Evolutionary conservation across 1,140 invertebrate genomes (phyloP).

Genomic region (Agrilus planipennis): DNA sequence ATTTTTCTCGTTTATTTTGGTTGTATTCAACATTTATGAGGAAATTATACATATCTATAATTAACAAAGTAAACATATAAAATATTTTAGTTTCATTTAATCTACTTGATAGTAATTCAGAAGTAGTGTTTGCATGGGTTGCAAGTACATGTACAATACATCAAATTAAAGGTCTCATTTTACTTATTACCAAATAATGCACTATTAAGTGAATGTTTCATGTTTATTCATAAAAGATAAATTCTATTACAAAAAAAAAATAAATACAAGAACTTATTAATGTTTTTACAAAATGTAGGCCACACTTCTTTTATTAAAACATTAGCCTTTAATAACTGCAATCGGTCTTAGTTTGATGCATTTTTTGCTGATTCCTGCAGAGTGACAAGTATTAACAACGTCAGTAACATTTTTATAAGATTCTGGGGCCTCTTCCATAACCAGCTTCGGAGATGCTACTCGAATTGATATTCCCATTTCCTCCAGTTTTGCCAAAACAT

Average conservation of each 20-base stretch:
- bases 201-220: background rate
- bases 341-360: slow-evolving; percentile 95
- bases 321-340: slow-evolving; percentile 95
- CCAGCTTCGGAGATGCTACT: slow-evolving; percentile 96
- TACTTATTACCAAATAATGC: background rate
- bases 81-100: no score
- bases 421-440: slow-evolving; percentile 99
- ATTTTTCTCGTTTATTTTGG: no score
- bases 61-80: no score
- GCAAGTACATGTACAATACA: no score
- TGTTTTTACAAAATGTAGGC: background rate
- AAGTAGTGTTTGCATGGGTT: no score
- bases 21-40: no score
- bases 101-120: no score
- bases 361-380: slow-evolving; percentile 95
- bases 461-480: slow-evolving; percentile 92
- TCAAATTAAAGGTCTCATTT: no score
- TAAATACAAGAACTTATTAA: background rate
- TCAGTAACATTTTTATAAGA: slow-evolving; percentile 99
- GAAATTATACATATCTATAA: no score
- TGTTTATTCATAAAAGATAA: background rate
- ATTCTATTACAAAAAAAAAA: background rate
- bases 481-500: slow-evolving; percentile 79
- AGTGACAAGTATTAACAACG: slow-evolving; percentile 97
- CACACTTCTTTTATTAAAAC: slow-evolving; percentile 3